Percentiles rank a stretch among this genome's conserved stretches.
Evolutionary conservation across 2,797 vertebrate genomes (phyloP).

Genomic region (Tachyglossus aculeatus): DNA sequence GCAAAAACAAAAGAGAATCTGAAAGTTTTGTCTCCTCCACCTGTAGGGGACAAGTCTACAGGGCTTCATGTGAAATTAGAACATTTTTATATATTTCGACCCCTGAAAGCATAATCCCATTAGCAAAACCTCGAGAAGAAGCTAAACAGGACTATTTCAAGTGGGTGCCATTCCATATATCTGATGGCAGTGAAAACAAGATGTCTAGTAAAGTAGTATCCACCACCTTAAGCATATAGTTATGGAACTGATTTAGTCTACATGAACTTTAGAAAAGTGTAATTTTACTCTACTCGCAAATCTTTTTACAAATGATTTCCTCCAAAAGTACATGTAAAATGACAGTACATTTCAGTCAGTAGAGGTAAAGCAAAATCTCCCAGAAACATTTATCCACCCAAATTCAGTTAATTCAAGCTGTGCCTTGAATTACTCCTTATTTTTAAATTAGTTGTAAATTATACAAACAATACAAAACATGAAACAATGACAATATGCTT

Average conservation of each 20-base stretch:
- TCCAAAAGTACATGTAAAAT: conserved; percentile 11
- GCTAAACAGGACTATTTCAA: too few species aligned
- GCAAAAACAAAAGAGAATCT: conserved; percentile 19
- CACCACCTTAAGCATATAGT: background rate
- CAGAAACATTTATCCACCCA: background rate
- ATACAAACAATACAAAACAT: too few species aligned
- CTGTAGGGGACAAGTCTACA: background rate
- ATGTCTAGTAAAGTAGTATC: background rate
- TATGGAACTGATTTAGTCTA: too few species aligned
- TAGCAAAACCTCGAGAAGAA: conserved; percentile 13
- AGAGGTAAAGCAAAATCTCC: background rate
- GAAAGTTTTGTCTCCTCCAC: conserved; percentile 9
- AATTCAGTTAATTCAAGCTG: too few species aligned
- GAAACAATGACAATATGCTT: too few species aligned
- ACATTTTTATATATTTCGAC: background rate
- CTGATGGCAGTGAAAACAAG: background rate
- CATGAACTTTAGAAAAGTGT: background rate
- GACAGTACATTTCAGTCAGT: background rate
- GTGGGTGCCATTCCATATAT: too few species aligned
- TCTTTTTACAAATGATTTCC: background rate
- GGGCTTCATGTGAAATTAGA: background rate
- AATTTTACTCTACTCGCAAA: background rate
- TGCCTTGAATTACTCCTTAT: background rate
- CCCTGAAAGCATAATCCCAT: conserved; percentile 6
- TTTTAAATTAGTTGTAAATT: too few species aligned